Evolutionary conservation across 2,888 invertebrate genomes (phyloP), one percentile per base, ranked within the genome.

Genomic region (Steinernema hermaphroditum): DNA sequence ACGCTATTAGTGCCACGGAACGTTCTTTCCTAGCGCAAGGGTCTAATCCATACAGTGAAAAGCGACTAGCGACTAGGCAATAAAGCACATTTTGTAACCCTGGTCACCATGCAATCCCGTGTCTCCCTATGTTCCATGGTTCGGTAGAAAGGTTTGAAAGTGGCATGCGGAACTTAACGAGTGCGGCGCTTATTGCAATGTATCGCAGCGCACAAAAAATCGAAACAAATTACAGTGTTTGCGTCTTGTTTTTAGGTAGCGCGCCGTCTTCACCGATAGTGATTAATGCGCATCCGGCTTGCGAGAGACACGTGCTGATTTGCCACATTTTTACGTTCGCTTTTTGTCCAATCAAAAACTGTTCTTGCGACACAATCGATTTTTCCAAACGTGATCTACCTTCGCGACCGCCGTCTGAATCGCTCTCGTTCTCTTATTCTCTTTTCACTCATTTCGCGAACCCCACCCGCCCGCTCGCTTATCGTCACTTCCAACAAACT

Each of bases 381-480:
- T 62, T 54, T 32, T 29, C 62, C 62, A 62, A 62, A 62, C 62
- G 32, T 62, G 62, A 62, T 62, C 62, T 62, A 62, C 62, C 54
- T 62, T 19, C 50, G 24, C n/a, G 50, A 22, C 32, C 32, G 29
- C 62, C 32, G 62, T 27, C 34, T 6, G 27, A 16, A 12, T 62
- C 46, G 46, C 46, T 46, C 29, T 62, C 62, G 62, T 16, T 62
- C 62, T 62, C 62, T 62, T 62, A 14, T 32, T 62, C 62, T 62
- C 32, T 62, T 46, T 62, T 62, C 62, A 62, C 62, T 62, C 62
- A 62, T 62, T 62, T 34, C 29, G 32, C 62, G 62, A 29, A 9
- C 62, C 27, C 29, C 32, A 32, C 62, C 6, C 32, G 32, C 34
- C 29, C 16, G 62, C 62, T 62, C 62, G 62, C n/a, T 62, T 1